Base-by-base conservation (phyloP, 1,140 invertebrate species). In the Orchesella cincta region DNA sequence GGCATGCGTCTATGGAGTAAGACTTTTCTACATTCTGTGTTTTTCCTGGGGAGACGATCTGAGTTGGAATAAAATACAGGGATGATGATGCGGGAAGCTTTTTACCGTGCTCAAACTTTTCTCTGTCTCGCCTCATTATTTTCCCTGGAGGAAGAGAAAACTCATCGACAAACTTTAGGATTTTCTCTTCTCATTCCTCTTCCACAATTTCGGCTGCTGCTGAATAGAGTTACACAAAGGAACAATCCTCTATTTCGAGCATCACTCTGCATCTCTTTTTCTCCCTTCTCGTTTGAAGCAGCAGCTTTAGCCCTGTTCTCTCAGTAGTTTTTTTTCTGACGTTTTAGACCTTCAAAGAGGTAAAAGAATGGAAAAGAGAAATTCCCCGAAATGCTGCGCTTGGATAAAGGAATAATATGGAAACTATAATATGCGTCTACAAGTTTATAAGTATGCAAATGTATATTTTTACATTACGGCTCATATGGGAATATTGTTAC, bases 91-190 rank as follows among this genome's bases (percentile, higher is more conserved):
- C 67, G 64, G 46, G 51, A 77, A 77, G 71, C 74, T 77, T 35
- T 72, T 72, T 54, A 73, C 34, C 74, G 71, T 77, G 51, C 52
- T 26, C 8, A 73, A 73, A 73, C 29, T 73, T 73, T 39, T 73
- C 67, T 16, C 23, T 26, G 34, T 71, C 54, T 57, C 54, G 54
- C 34, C 67, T 71, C 67, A 36, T 78, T 78, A 78, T 78, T 78
- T 78, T 78, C 77, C 77, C 77, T 74, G 57, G 77, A 78, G 77
- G 77, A 57, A 57, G 14, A 78, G 77, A 78, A 78, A 78, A 78
- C 77, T 78, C 77, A 78, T 78, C 77, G 74, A 36, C 35, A 78
- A 78, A 75, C 35, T 78, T 77, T 75, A 57, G 73, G 3, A 26
- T 57, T 57, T 26, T 16, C 54, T 16, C 23, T 57, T 23, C 14